Percentiles rank a stretch among this genome's conserved stretches.
These are phyloP conservation scores for Molorchus minor DNA, from an alignment of 2,888 invertebrate species.

Conservation along the genomic window DNA sequence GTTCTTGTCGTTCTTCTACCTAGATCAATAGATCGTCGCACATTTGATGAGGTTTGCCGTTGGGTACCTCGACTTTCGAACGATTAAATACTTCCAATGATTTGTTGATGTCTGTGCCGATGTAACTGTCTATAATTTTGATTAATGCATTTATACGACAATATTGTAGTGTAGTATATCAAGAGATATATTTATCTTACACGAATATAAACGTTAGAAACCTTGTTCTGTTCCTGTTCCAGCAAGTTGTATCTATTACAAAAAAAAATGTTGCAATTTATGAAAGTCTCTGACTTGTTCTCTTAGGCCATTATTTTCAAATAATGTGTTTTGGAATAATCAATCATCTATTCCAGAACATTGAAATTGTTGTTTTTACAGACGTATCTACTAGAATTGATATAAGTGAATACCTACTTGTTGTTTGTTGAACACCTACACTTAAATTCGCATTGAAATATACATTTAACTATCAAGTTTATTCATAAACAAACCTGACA, in stretches of 20 bases:
- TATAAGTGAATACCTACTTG: no score
- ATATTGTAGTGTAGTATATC: slow-evolving; percentile 28
- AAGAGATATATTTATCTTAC: slow-evolving; percentile 29
- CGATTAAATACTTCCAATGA: slow-evolving; percentile 27
- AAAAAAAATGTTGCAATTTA: neutral
- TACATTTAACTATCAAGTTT: no score
- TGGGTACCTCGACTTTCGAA: slow-evolving; percentile 24
- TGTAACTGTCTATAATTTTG: slow-evolving; percentile 33
- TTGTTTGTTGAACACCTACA: no score
- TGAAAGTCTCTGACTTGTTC: neutral
- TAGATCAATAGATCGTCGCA: slow-evolving; percentile 25
- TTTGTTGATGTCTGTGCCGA: slow-evolving; percentile 32
- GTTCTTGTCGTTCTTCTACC: slow-evolving; percentile 16
- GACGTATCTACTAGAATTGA: no score
- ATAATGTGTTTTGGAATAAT: neutral
- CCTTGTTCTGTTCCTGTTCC: slow-evolving; percentile 11
- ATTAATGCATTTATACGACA: slow-evolving; percentile 26
- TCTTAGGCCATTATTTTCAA: neutral
- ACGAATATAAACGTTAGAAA: slow-evolving; percentile 10
- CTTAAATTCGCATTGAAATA: no score
- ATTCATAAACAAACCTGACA: no score
- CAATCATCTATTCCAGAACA: neutral
- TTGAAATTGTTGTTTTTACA: no score
- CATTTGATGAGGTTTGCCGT: slow-evolving; percentile 27
- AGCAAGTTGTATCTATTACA: neutral